A percentile compares a stretch with the other conserved stretches of the same genome.
Conservation (phyloP, 2,113 vertebrate genomes). For the Microcebus griseorufus region DNA sequence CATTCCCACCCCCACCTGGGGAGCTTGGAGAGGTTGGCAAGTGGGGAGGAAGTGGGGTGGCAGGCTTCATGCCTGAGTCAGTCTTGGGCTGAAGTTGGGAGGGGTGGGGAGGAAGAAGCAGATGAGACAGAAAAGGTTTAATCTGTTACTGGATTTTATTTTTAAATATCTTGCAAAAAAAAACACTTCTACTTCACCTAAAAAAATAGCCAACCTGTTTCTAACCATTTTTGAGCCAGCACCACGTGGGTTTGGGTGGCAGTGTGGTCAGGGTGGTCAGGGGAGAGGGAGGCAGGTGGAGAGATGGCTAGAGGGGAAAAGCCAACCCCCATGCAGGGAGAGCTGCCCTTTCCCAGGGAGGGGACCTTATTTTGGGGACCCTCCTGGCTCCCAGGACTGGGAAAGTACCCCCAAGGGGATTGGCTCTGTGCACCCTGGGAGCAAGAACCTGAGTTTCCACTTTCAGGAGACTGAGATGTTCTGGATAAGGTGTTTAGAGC, state of each 20-base stretch:
- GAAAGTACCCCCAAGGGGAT: not conserved
- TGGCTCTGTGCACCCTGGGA: not conserved
- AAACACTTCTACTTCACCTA: not conserved
- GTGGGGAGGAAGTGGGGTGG: too few relatives aligned
- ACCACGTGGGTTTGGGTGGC: accelerated
- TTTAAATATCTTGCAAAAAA: not conserved
- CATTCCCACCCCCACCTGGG: too few relatives aligned
- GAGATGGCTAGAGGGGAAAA: not conserved
- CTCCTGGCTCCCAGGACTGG: not conserved
- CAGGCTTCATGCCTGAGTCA: not conserved
- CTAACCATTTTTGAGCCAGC: not conserved
- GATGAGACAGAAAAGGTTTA: not conserved
- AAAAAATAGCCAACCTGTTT: not conserved
- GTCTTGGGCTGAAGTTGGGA: not conserved
- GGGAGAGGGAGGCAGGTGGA: not conserved
- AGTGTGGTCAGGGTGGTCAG: accelerated
- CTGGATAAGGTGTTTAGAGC: too few relatives aligned
- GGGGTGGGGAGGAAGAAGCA: not conserved
- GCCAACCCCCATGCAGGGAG: not conserved
- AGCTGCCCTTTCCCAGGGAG: not conserved
- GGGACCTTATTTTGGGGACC: not conserved
- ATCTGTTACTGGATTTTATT: not conserved
- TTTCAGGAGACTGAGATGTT: not conserved
- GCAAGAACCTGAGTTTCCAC: not conserved
- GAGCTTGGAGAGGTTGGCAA: not conserved